These are phyloP conservation scores for Thamnophis elegans DNA, from an alignment of 2,797 vertebrate species.

Conservation along the genomic window DNA sequence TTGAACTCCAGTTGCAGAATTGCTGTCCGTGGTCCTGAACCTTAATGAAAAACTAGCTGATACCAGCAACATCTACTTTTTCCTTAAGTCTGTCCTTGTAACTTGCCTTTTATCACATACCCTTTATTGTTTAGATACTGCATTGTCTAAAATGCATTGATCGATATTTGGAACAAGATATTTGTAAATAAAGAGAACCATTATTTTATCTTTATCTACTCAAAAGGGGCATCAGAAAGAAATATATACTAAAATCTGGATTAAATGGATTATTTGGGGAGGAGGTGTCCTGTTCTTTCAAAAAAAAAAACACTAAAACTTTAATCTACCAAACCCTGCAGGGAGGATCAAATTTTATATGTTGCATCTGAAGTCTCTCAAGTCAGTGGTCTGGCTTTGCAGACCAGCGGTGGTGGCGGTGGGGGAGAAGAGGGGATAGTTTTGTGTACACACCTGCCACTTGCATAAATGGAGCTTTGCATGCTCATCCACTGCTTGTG, in stretches of 20 bases:
- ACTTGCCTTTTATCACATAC: not conserved
- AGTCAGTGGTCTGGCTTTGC: not conserved
- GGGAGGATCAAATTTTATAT: not conserved
- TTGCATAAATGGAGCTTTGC: not conserved
- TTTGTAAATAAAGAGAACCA: not conserved
- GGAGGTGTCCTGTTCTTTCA: not conserved
- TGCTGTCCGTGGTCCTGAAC: not conserved
- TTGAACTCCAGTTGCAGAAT: not conserved
- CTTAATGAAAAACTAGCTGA: not conserved
- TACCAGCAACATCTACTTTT: not conserved
- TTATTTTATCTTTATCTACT: not conserved
- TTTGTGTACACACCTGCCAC: not conserved
- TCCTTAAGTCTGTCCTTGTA: not conserved
- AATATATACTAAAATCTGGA: not conserved
- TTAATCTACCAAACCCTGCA: not conserved
- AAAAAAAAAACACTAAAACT: not conserved
- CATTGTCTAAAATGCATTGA: not conserved
- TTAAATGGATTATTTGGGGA: not conserved
- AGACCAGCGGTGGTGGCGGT: fast-evolving
- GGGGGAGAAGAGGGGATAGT: fast-evolving
- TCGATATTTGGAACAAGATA: not conserved
- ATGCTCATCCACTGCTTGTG: not conserved
- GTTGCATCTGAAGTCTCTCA: not conserved
- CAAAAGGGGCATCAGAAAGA: not conserved
- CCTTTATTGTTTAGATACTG: not conserved